A percentile compares a stretch with the other conserved stretches of the same genome.
phyloP scores from a whole-genome alignment of 2,113 vertebrate species.

The Sebastes fasciatus region DNA sequence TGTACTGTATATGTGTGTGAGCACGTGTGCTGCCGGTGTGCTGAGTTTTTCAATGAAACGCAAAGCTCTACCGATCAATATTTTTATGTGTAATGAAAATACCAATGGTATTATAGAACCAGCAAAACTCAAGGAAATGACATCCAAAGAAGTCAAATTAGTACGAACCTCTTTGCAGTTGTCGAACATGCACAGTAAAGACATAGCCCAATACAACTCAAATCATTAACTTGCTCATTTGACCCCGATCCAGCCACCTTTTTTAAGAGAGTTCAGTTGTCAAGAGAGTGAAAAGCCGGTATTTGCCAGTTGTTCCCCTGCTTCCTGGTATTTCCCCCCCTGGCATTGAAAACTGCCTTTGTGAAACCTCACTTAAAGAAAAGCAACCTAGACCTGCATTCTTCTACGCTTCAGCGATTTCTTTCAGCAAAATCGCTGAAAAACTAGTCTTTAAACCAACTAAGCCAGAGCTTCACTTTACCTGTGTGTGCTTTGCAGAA shows the following conservation, averaged over 20 bases:
- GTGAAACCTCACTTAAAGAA: slow-evolving; percentile 51
- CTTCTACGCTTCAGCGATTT: slow-evolving; percentile 43
- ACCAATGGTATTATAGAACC: neutral
- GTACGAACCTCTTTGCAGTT: neutral
- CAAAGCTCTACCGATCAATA: neutral
- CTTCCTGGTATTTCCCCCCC: slow-evolving; percentile 57
- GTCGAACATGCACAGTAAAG: neutral
- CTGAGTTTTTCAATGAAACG: slow-evolving; percentile 9
- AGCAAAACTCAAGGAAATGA: neutral
- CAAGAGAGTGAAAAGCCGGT: slow-evolving; percentile 20
- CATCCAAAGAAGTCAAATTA: neutral
- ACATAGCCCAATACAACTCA: neutral
- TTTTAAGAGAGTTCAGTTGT: slow-evolving; percentile 21
- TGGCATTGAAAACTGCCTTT: slow-evolving; percentile 62
- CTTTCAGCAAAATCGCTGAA: slow-evolving; percentile 36
- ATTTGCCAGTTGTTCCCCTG: slow-evolving; percentile 31
- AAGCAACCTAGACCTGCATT: slow-evolving; percentile 52
- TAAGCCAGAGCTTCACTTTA: neutral
- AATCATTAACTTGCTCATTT: slow-evolving; percentile 25
- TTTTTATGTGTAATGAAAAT: neutral
- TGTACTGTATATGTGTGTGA: neutral
- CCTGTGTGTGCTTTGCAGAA: slow-evolving; percentile 18
- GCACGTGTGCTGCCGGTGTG: slow-evolving; percentile 6
- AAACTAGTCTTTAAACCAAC: neutral
- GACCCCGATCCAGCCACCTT: slow-evolving; percentile 17